phyloP scores from a whole-genome alignment of 2,888 invertebrate genomes.

The Megalurothrips usitatus region DNA sequence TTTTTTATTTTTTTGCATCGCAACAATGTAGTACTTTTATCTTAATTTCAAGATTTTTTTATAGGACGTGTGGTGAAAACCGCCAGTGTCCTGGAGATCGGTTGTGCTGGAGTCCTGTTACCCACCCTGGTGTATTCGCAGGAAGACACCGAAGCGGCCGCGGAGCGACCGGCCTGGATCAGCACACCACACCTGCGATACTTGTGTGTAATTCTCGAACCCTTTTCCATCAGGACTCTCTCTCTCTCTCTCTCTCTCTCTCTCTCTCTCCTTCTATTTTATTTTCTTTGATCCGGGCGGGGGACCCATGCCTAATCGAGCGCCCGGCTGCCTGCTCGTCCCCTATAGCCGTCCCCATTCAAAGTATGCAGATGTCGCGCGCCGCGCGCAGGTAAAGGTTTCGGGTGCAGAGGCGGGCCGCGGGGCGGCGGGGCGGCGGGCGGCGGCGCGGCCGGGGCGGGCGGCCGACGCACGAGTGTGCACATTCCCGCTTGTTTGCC shows the following conservation, averaged over 20 bases:
- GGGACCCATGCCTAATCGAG: conserved; percentile 14
- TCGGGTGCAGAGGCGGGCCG: conserved; percentile 12
- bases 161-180: too few relatives aligned
- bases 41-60: too few relatives aligned
- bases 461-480: background rate
- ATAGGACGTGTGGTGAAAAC: too few relatives aligned
- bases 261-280: background rate
- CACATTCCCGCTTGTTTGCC: conserved; percentile 1
- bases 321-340: background rate
- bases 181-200: background rate
- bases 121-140: too few relatives aligned
- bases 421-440: background rate
- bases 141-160: too few relatives aligned
- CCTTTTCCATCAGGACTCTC: background rate
- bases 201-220: background rate
- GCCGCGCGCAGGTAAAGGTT: conserved; percentile 17
- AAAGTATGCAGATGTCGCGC: conserved; percentile 13
- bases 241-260: background rate
- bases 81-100: too few relatives aligned
- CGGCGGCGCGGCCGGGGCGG: background rate
- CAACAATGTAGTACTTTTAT: too few relatives aligned
- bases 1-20: too few relatives aligned
- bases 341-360: background rate
- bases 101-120: too few relatives aligned
- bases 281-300: background rate